A percentile compares a stretch with the other conserved stretches of the same genome.
Evolutionary conservation across 2,113 vertebrate genomes (phyloP).

Genomic region (Sphyrna mokarran): DNA sequence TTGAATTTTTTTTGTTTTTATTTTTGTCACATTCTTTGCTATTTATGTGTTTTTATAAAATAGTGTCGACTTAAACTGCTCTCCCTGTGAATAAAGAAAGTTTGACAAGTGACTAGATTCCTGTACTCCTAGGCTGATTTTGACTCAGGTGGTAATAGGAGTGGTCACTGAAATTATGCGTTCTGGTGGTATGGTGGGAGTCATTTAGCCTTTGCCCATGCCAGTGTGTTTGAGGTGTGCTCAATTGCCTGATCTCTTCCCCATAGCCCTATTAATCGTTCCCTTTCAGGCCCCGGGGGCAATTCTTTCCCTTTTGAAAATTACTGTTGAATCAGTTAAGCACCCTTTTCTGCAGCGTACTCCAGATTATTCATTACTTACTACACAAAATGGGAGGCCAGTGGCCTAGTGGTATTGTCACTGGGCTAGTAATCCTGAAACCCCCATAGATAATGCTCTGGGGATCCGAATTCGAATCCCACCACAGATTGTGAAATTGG

Average conservation of each 20-base stretch:
- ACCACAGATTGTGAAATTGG: too few species aligned
- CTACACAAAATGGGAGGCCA: background rate
- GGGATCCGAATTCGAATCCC: too few species aligned
- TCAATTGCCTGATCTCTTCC: background rate
- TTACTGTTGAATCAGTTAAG: too few species aligned
- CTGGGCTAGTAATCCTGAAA: too few species aligned
- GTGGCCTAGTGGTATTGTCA: too few species aligned
- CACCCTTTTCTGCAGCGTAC: too few species aligned
- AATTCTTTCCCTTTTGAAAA: background rate
- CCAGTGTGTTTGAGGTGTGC: background rate
- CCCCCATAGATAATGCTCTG: too few species aligned
- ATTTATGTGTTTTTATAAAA: background rate
- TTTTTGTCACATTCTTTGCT: background rate
- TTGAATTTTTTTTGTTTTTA: background rate
- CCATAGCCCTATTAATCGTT: background rate
- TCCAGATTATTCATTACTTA: background rate
- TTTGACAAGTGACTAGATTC: background rate
- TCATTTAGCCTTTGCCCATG: background rate
- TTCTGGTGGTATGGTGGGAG: background rate
- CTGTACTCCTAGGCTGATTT: background rate
- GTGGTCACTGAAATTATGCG: background rate
- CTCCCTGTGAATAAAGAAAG: constrained; percentile 5
- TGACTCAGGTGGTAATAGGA: background rate
- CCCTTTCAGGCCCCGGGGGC: background rate
- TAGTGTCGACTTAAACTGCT: background rate